These are phyloP conservation scores for Arizona elegans DNA, from an alignment of 2,113 vertebrate genomes.

Conservation along the genomic window DNA sequence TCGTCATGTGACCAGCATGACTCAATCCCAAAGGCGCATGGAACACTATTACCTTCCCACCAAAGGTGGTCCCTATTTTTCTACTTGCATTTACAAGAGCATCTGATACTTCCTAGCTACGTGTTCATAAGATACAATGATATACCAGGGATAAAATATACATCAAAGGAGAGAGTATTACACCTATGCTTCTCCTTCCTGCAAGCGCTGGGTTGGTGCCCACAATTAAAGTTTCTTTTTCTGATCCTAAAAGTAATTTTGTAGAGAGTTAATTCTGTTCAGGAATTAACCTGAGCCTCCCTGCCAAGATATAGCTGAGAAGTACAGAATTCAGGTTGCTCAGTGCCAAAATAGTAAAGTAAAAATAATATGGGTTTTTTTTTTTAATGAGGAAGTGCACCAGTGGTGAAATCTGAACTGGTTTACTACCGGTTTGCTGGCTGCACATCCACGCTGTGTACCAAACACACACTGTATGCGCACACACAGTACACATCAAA, in stretches of 20 bases:
- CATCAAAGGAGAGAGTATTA: not conserved
- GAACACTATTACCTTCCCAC: no score
- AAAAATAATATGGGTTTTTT: not conserved
- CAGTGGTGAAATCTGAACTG: no score
- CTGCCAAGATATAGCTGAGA: not conserved
- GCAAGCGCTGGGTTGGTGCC: not conserved
- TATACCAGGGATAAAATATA: conserved; percentile 2
- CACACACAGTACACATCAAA: no score
- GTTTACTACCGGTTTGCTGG: no score
- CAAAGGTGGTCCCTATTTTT: no score
- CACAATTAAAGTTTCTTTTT: not conserved
- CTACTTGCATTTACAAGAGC: not conserved
- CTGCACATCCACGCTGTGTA: no score
- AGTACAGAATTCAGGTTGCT: not conserved
- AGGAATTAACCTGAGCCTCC: not conserved
- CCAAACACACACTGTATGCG: no score
- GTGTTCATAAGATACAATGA: not conserved
- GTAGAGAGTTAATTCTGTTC: no score
- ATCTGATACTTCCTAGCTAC: not conserved
- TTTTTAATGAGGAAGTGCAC: not conserved
- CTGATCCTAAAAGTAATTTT: not conserved
- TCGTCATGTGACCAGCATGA: no score
- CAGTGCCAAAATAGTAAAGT: not conserved
- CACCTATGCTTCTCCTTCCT: not conserved
- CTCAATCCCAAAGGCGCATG: no score